These are phyloP conservation scores for Dreissena rostriformis DNA, from an alignment of 1,140 invertebrate species.

Conservation along the genomic window DNA sequence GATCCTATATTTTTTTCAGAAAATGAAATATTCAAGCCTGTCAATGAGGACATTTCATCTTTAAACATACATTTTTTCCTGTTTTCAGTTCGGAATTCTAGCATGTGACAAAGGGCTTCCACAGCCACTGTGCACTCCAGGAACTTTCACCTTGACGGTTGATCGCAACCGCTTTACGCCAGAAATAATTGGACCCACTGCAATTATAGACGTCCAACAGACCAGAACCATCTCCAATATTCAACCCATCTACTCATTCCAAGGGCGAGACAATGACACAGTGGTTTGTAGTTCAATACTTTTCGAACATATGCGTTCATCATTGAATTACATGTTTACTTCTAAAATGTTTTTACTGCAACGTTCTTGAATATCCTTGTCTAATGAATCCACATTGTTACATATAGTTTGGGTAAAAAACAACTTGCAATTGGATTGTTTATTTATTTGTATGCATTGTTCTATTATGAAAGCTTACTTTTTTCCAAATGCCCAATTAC, in stretches of 20 bases:
- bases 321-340: background rate
- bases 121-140: background rate
- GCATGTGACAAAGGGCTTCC: conserved; percentile 31
- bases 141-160: conserved; percentile 12
- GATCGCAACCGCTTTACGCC: conserved; percentile 47
- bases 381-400: background rate
- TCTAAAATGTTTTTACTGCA: background rate
- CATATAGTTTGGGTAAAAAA: background rate
- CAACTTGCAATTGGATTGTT: background rate
- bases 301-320: background rate
- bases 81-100: conserved; percentile 33
- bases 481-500: background rate
- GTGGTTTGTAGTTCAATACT: conserved; percentile 21
- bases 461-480: background rate
- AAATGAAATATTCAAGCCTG: no score
- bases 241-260: background rate
- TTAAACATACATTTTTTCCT: no score
- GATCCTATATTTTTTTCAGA: no score
- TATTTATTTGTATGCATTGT: background rate
- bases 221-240: background rate
- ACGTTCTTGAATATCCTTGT: background rate
- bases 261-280: conserved; percentile 43
- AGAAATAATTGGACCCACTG: conserved; percentile 42
- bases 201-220: background rate
- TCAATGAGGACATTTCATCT: no score